phyloP scores from a whole-genome alignment of 2,888 invertebrate genomes.

The Amitus sp. region DNA sequence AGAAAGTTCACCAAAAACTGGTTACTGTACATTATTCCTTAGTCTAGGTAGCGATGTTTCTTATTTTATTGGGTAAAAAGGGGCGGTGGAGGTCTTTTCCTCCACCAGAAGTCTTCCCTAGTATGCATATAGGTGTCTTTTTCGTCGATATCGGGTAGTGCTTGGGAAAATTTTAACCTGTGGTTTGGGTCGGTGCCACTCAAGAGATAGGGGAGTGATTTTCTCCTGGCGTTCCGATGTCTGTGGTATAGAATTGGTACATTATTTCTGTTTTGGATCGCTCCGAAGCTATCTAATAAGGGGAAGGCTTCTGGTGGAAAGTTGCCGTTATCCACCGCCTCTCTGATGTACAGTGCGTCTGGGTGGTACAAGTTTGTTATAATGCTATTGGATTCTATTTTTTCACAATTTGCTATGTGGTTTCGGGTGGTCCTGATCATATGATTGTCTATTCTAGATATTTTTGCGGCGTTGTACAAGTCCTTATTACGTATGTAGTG shows the following conservation, averaged over 20 bases:
- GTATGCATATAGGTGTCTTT: neutral
- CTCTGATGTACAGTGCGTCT: neutral
- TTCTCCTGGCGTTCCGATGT: neutral
- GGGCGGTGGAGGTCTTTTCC: neutral
- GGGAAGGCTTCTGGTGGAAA: neutral
- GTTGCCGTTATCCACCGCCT: neutral
- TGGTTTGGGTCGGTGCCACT: neutral
- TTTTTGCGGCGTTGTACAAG: conserved; percentile 13
- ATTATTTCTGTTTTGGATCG: neutral
- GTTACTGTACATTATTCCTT: no score
- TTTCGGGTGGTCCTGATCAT: conserved; percentile 5
- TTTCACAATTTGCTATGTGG: neutral
- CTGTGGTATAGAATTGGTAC: neutral
- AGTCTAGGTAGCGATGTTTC: neutral
- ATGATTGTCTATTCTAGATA: conserved; percentile 10
- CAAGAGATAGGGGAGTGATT: neutral
- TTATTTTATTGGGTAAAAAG: no score
- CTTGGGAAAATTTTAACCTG: neutral
- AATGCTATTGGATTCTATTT: neutral
- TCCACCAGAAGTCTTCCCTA: neutral
- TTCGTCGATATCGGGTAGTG: neutral
- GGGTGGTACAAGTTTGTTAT: neutral
- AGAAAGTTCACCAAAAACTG: no score
- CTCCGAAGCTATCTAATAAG: neutral
- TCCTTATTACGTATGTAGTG: no score